Conservation (phyloP, 2,797 vertebrate species). For the Calcarius lapponicus region DNA sequence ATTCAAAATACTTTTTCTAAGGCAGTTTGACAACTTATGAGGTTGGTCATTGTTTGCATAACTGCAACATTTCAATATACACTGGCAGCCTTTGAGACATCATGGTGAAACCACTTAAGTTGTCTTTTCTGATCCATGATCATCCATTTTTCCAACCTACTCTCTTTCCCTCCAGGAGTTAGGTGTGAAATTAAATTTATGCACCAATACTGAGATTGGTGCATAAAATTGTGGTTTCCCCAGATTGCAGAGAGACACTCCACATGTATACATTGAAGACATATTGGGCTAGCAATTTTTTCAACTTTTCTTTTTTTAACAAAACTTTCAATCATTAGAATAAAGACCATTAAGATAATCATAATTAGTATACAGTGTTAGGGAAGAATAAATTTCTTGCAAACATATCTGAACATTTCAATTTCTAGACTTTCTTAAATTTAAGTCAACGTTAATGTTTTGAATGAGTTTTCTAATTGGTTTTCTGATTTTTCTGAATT, state of each 20-base stretch:
- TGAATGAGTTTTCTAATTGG: not conserved
- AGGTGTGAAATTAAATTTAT: not conserved
- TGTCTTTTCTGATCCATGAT: not conserved
- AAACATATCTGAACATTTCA: not conserved
- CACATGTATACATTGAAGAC: not conserved
- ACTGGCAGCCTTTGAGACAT: not conserved
- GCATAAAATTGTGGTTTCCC: not conserved
- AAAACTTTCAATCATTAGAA: not conserved
- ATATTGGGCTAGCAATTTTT: not conserved
- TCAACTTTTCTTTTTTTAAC: not conserved
- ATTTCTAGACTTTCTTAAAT: not conserved
- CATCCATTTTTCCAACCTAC: not conserved
- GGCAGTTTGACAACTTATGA: not conserved
- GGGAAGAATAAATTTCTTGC: not conserved
- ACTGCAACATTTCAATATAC: not conserved
- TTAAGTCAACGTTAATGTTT: not conserved
- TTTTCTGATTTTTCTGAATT: not conserved
- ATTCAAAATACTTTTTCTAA: not conserved
- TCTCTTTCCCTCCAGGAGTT: not conserved
- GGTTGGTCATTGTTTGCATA: not conserved
- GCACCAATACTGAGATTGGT: not conserved
- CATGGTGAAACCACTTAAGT: not conserved
- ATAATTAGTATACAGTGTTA: not conserved
- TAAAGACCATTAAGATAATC: not conserved
- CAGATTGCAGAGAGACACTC: not conserved